Evolutionary conservation across 2,888 invertebrate genomes (phyloP).

Genomic region (Chorisops tibialis): DNA sequence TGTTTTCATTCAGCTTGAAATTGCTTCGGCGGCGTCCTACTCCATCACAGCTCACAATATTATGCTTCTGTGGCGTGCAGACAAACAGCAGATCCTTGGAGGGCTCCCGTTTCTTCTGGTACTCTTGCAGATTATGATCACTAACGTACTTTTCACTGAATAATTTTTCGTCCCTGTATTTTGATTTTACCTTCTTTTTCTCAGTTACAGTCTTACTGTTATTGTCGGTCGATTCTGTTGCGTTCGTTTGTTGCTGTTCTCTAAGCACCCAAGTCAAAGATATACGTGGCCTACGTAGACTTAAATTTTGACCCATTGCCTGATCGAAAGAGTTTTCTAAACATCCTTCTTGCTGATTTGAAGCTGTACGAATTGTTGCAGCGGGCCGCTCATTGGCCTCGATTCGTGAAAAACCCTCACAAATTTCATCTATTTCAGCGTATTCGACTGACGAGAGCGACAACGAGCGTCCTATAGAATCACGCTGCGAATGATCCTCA

Average conservation of each 20-base stretch:
- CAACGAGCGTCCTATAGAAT: constrained; percentile 34
- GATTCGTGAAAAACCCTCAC: constrained; percentile 21
- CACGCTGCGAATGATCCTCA: constrained; percentile 33
- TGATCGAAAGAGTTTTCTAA: constrained; percentile 38
- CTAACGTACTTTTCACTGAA: constrained; percentile 48
- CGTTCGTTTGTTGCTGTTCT: constrained; percentile 57
- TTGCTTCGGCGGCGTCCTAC: constrained; percentile 32
- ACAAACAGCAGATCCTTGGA: constrained; percentile 49
- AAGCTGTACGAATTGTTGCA: background rate
- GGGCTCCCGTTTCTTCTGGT: constrained; percentile 41
- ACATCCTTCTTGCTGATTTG: constrained; percentile 37
- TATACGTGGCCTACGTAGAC: constrained; percentile 61
- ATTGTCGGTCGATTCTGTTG: constrained; percentile 36
- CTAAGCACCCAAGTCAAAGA: constrained; percentile 73
- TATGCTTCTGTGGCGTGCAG: constrained; percentile 46
- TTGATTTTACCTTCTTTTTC: constrained; percentile 44
- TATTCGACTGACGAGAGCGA: constrained; percentile 41
- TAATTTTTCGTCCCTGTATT: constrained; percentile 39
- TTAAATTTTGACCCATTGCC: constrained; percentile 58
- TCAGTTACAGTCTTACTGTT: constrained; percentile 50
- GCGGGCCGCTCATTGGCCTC: background rate
- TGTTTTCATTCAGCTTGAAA: constrained; percentile 30
- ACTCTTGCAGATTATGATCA: constrained; percentile 48
- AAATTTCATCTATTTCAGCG: constrained; percentile 46
- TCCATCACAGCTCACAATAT: constrained; percentile 36